phyloP scores from a whole-genome alignment of 2,888 invertebrate species.

The Torymus tubicola region DNA sequence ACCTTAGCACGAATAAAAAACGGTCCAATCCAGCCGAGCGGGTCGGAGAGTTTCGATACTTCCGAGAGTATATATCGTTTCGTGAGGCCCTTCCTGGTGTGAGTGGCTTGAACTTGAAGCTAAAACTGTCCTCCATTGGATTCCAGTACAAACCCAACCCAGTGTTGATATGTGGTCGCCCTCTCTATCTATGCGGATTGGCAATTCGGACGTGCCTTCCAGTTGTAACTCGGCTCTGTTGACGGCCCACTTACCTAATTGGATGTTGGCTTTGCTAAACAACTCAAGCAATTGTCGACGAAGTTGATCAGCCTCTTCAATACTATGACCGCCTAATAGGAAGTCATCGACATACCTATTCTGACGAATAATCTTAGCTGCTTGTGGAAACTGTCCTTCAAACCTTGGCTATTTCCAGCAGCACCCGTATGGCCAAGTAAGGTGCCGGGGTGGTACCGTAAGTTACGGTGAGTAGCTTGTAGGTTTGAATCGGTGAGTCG shows the following conservation, averaged over 20 bases:
- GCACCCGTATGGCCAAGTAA: neutral
- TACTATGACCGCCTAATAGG: neutral
- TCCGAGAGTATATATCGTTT: conserved; percentile 12
- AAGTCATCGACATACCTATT: conserved; percentile 21
- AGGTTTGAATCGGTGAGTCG: neutral
- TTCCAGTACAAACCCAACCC: conserved; percentile 38
- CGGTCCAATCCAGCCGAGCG: conserved; percentile 23
- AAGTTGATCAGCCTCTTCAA: neutral
- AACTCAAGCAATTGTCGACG: neutral
- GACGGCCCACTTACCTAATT: conserved; percentile 1
- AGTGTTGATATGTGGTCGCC: conserved; percentile 10
- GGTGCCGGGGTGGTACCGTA: neutral
- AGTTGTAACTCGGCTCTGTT: neutral
- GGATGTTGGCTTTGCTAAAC: neutral
- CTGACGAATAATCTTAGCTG: too few relatives aligned
- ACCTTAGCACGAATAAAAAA: conserved; percentile 20
- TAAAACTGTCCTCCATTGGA: neutral
- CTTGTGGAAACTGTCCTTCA: neutral
- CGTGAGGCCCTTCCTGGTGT: neutral
- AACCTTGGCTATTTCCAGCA: neutral
- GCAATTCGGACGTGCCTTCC: neutral
- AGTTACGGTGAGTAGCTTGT: neutral
- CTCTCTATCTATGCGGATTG: neutral
- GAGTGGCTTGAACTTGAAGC: neutral
- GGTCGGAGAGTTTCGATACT: conserved; percentile 27